Evolutionary conservation across 1,140 invertebrate species (phyloP).

Genomic region (Platorchestia sp.): DNA sequence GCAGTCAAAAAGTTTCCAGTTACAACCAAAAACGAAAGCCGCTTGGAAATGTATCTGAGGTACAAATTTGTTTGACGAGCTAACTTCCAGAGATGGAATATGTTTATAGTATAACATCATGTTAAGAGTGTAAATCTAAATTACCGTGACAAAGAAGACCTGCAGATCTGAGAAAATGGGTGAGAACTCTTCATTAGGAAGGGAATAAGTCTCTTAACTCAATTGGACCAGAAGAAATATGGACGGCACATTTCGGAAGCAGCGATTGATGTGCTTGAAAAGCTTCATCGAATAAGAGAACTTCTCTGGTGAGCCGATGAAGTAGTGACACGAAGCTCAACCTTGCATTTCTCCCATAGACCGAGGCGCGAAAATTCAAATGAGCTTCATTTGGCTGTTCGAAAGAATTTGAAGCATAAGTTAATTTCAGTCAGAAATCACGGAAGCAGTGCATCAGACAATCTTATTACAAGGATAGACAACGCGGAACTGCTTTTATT

Average conservation of each 20-base stretch:
- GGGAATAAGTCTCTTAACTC: neutral
- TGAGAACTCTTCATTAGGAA: neutral
- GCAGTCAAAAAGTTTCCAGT: neutral
- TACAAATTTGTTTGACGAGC: too few relatives aligned
- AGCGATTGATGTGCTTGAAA: neutral
- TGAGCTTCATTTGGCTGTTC: neutral
- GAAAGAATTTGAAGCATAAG: slow-evolving; percentile 1
- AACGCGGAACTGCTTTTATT: neutral
- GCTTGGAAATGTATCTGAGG: too few relatives aligned
- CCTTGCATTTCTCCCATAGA: neutral
- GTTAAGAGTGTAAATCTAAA: neutral
- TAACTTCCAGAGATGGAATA: too few relatives aligned
- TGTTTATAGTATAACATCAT: too few relatives aligned
- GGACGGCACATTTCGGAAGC: neutral
- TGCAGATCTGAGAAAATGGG: neutral
- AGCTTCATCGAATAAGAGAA: neutral
- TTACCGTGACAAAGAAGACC: neutral
- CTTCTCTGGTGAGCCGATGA: neutral
- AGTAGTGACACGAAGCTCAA: neutral
- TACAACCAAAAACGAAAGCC: neutral
- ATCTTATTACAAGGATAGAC: neutral
- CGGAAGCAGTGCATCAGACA: neutral
- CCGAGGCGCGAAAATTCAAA: neutral
- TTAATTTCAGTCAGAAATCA: neutral
- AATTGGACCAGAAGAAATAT: neutral